Base-by-base conservation (phyloP, 2,113 vertebrate species). In the Cheirogaleus medius region DNA sequence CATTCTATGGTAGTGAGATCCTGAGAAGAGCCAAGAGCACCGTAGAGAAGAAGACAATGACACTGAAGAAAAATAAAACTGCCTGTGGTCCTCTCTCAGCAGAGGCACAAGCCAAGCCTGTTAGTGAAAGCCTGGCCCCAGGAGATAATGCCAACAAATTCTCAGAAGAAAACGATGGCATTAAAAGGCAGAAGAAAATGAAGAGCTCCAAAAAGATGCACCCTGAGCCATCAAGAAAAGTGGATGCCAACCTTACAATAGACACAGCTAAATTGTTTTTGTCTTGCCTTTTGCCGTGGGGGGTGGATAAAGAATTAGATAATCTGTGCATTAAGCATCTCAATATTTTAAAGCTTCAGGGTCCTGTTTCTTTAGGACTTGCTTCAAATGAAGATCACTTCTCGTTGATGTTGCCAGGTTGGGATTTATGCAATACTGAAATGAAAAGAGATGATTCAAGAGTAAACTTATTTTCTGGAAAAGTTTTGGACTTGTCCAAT, bases 201-300 rank as follows among this genome's bases (percentile, higher is more conserved):
- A 99, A 99, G 97, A 98, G 98, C 47, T 98, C 98, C n/a, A 98
- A 98, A 63, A 99, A 98, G 93, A 89, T 27, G 2, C 95, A 76
- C 71, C 82, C 68, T 42, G 97, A 98, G 44, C 87, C 93, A 27
- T 83, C 91, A 34, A 98, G 96, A 92, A 98, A 91, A 94, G 11
- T 96, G 0, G 98, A 98, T 91, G 44, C 98, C 78, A 98, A 73
- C 0, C 0, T 98, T 1, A 56, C 77, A 34, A 90, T 91, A 8
- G 99, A 99, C 9, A 82, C 97, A 83, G 98, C 98, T 7, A 98
- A 98, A 73, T 97, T 99, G 82, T 90, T 99, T 56, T 94, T 99
- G 52, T 99, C 99, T 0, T 99, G 99, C 85, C 97, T 99, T 21
- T 97, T 99, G 34, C 99, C 99, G 0, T 99, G 99, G 99, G 99